Evolutionary conservation across 2,888 invertebrate genomes (phyloP), one percentile per base, ranked within the genome.

Genomic region (Panopea generosa): DNA sequence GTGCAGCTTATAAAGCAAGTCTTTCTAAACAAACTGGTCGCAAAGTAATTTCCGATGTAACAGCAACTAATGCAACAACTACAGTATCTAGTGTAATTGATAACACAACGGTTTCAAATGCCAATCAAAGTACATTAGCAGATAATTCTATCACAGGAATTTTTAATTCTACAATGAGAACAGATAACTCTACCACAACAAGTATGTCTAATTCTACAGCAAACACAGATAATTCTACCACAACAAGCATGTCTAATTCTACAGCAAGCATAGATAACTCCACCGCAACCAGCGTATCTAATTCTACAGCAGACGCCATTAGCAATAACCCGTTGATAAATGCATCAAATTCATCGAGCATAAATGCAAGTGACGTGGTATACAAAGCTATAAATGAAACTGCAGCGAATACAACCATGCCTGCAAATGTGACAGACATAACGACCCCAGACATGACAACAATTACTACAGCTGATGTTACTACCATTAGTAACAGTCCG

Each of bases 401-500:
- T n/a, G 14, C 52, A 22, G 52, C 24, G 22, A 52, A 52, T 52
- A 1, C 27, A 26, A 29, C 29, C n/a, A 55, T 20, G 14, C 24
- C 18, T n/a, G 33, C 50, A 18, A 62, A 45, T 16, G 38, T 27
- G 3, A 45, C 49, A 2, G 20, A 33, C 11, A 33, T 33, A 11
- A 9, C 50, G 4, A 53, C 43, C 33, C 26, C 11, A n/a, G 40
- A 29, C 20, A 53, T 49, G n/a, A 47, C 57, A n/a, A 65, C 45
- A 4, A n/a, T 26, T 22, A n/a, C 50, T 26, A 22, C 43, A 40
- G 24, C 55, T 18, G 18, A n/a, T 2, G 27, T 18, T 2, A 47
- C 18, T 11, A 61, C 56, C 22, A 49, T 55, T 7, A 24, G 20
- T 2, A 24, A 20, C 24, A 65, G 60, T n/a, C 24, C 65, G 16